Percentiles rank a stretch among this genome's conserved stretches.
Conservation (phyloP, 2,888 invertebrate genomes). For the Drosophila aldrichi region DNA sequence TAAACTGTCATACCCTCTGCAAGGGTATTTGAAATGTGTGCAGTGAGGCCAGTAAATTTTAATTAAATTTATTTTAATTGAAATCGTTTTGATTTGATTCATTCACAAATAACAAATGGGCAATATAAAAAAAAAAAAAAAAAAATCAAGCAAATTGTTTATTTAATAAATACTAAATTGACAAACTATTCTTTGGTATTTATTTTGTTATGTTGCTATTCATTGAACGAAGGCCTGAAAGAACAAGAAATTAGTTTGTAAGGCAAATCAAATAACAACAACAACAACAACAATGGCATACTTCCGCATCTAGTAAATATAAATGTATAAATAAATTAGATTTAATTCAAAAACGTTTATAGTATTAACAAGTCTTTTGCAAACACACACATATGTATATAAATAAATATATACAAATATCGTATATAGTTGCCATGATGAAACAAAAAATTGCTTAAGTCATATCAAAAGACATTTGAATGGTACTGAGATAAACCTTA, state of each 20-base stretch:
- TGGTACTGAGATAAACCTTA: constrained; percentile 73
- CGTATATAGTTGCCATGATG: constrained; percentile 28
- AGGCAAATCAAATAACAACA: constrained; percentile 22
- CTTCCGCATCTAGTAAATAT: constrained; percentile 19
- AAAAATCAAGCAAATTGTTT: constrained; percentile 6
- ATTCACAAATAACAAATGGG: not conserved
- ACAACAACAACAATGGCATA: constrained; percentile 27
- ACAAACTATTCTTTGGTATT: constrained; percentile 20
- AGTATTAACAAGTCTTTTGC: constrained; percentile 22
- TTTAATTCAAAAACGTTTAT: constrained; percentile 18
- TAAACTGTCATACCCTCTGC: not conserved
- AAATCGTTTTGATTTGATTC: constrained; percentile 61
- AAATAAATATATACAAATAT: constrained; percentile 17
- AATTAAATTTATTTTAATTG: constrained; percentile 71
- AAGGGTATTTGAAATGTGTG: constrained; percentile 1
- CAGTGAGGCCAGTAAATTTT: constrained; percentile 50
- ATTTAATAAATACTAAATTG: constrained; percentile 38
- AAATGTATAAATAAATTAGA: constrained; percentile 38
- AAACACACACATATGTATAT: constrained; percentile 12
- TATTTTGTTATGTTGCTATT: not conserved
- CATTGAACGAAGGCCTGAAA: not conserved
- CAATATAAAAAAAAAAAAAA: constrained; percentile 5
- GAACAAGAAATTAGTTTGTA: not conserved
- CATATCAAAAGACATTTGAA: constrained; percentile 80
- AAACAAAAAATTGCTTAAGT: constrained; percentile 73